Evolutionary conservation across 2,888 invertebrate genomes (phyloP), one percentile per base, ranked within the genome.

Genomic region (Cerastis leucographa): DNA sequence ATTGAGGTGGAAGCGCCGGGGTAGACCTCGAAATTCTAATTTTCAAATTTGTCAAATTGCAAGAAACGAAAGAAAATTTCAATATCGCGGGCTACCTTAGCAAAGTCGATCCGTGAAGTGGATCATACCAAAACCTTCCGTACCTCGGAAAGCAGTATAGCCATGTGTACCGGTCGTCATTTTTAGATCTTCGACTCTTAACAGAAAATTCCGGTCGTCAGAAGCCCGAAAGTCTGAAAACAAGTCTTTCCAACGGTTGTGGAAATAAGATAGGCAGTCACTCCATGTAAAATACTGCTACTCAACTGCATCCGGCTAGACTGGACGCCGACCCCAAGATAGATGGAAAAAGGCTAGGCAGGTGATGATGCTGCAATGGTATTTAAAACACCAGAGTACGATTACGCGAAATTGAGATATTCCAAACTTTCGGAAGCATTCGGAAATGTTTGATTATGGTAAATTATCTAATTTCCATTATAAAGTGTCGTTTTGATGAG

Each of bases 381-480:
- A 29, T 59, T 17, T 59, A 17, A 29, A 59, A 29, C 29, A 59
- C 59, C 59, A 29, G 19, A 64, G 0, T 8, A 42, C n/a, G n/a
- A 42, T 64, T 64, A 64, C 19, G 46, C 46, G 44, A 75, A 77
- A 68, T 54, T 62, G 61, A 14, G 51, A 0, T 71, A 54, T 65
- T 22, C 42, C 25, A 22, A 49, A 6, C 54, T 72, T 59, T 65
- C 68, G 42, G 14, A 46, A 66, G n/a, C 46, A 49, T 61, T 64
- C 51, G 4, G 29, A 70, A 70, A 19, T 59, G n/a, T 56, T 56
- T 14, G 35, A 42, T 11, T 68, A 51, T 35, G 62, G 70, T 79
- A 19, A 64, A 64, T 64, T 64, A 68, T 64, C 71, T 51, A 46
- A 76, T 76, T 70, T 70, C 46, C 65, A 67, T 59, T 59, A 35